These are phyloP conservation scores for Tenthredo scrophulariae DNA, from an alignment of 2,888 invertebrate species.

Conservation along the genomic window DNA sequence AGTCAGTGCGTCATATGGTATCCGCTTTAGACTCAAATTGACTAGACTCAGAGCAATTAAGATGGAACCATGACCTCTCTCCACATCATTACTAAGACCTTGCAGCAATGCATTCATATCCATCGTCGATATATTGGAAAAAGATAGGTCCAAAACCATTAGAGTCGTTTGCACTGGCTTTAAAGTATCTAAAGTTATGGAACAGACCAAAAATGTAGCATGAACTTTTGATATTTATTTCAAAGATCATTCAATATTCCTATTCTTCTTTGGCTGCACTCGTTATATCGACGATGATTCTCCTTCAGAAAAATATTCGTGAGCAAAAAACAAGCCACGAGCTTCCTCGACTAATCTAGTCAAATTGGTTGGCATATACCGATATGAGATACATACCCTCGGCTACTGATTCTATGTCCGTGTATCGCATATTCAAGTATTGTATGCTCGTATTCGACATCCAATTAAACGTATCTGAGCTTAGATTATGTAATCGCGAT, in stretches of 20 bases:
- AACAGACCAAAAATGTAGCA: neutral
- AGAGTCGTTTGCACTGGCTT: constrained; percentile 12
- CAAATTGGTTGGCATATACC: neutral
- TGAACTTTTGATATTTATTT: neutral
- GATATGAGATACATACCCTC: neutral
- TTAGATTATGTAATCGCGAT: neutral
- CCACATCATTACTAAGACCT: neutral
- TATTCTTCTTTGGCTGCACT: neutral
- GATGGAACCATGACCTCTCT: neutral
- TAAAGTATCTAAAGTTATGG: constrained; percentile 29
- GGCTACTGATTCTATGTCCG: constrained; percentile 3
- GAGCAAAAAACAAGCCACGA: neutral
- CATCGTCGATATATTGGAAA: constrained; percentile 29
- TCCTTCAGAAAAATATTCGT: neutral
- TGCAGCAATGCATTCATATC: constrained; percentile 29
- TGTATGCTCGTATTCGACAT: neutral
- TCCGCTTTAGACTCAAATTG: neutral
- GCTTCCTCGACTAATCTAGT: neutral
- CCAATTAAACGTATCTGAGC: constrained; percentile 24
- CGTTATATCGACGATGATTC: neutral
- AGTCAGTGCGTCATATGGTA: constrained; percentile 15
- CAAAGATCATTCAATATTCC: neutral
- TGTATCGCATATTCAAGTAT: constrained; percentile 34
- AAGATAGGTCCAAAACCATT: constrained; percentile 10
- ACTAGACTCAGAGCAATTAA: constrained; percentile 42